Evolutionary conservation across 2,888 invertebrate species (phyloP).

Genomic region (Andrena bicolor): DNA sequence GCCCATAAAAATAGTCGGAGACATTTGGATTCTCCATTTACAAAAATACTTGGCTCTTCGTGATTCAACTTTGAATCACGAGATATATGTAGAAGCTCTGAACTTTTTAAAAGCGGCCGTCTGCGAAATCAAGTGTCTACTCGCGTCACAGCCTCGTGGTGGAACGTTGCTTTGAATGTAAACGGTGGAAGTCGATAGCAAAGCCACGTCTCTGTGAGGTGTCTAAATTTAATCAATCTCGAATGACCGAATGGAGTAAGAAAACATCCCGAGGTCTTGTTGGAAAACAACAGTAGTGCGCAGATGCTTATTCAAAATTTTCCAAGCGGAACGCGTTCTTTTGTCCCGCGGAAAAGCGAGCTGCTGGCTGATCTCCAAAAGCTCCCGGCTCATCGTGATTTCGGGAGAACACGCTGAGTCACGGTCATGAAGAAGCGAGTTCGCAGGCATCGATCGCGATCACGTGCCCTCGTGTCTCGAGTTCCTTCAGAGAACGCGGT

Average conservation of each 20-base stretch:
- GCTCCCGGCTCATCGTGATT: conserved; percentile 43
- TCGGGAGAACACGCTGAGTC: conserved; percentile 79
- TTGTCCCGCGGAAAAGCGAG: conserved; percentile 57
- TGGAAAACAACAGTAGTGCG: background rate
- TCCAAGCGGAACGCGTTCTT: conserved; percentile 46
- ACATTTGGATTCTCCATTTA: too few species aligned
- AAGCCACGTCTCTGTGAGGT: background rate
- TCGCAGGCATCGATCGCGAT: conserved; percentile 71
- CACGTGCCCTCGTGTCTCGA: conserved; percentile 68
- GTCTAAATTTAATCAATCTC: background rate
- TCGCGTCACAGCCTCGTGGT: too few species aligned
- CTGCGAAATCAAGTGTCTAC: background rate
- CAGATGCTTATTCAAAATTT: conserved; percentile 38
- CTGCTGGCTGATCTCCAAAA: conserved; percentile 71
- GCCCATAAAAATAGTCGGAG: background rate
- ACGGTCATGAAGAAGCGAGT: conserved; percentile 71
- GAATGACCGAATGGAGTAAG: background rate
- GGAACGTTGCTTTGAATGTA: too few species aligned
- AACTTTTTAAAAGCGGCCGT: background rate
- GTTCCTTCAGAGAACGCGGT: conserved; percentile 24
- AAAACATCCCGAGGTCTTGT: background rate
- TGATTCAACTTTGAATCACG: background rate
- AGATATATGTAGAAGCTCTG: background rate
- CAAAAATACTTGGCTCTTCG: background rate
- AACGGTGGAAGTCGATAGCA: background rate